Evolutionary conservation across 2,797 vertebrate genomes (phyloP).

Genomic region (Pyrocephalus nanus): DNA sequence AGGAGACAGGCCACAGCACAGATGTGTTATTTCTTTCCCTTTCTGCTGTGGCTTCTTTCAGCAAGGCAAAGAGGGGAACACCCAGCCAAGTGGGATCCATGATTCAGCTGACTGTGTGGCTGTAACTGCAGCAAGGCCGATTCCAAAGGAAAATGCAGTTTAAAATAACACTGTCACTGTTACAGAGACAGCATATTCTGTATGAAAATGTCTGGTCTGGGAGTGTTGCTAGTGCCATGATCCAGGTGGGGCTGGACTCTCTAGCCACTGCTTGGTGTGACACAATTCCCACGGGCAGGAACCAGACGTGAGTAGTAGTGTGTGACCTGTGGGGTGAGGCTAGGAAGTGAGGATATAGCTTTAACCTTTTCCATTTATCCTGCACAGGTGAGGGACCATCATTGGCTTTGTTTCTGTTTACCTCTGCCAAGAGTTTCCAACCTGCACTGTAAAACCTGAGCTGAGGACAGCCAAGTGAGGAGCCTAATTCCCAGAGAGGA

Average conservation of each 20-base stretch:
- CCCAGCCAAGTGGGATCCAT: not conserved
- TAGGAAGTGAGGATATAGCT: not conserved
- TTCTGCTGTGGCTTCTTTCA: not conserved
- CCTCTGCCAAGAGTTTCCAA: not conserved
- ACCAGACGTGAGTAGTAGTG: fast-evolving
- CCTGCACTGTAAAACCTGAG: not conserved
- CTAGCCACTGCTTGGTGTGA: not conserved
- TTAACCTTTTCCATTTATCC: not conserved
- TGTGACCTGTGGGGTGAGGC: not conserved
- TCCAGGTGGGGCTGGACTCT: not conserved
- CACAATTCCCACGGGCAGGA: not conserved
- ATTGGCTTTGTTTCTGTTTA: not conserved
- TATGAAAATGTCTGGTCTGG: not conserved
- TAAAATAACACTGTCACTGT: not conserved
- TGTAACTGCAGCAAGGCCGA: not conserved
- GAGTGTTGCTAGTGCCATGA: fast-evolving
- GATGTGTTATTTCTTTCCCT: not conserved
- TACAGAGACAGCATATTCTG: not conserved
- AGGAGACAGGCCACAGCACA: not conserved
- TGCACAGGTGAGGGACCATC: fast-evolving
- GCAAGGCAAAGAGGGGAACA: not conserved
- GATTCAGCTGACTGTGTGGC: not conserved
- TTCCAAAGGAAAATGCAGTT: not conserved
- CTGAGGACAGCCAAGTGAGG: fast-evolving
- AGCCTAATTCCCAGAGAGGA: not conserved